These are phyloP conservation scores for Sinonovacula constricta DNA, from an alignment of 1,140 invertebrate species.

Conservation along the genomic window DNA sequence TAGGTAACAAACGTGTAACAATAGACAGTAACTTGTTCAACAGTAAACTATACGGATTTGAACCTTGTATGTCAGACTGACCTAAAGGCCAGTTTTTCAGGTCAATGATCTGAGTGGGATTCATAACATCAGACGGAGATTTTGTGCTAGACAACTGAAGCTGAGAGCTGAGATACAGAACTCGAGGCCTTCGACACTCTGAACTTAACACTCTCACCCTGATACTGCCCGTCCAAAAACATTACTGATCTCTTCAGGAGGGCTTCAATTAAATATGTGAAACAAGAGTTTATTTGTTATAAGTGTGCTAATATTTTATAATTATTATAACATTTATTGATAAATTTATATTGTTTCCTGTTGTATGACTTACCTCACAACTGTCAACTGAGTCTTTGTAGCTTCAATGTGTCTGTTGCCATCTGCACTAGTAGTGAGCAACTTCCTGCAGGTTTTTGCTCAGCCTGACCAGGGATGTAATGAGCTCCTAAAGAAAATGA, in stretches of 20 bases:
- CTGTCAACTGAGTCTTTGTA: conserved; percentile 8
- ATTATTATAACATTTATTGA: not conserved
- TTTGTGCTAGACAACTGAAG: conserved; percentile 10
- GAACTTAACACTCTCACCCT: conserved; percentile 21
- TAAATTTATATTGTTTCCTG: not conserved
- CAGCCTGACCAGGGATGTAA: conserved; percentile 7
- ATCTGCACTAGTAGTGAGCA: conserved; percentile 14
- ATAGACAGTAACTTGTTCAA: conserved; percentile 10
- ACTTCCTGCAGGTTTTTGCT: conserved; percentile 26
- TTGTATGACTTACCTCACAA: conserved; percentile 10
- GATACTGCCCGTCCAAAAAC: conserved; percentile 20
- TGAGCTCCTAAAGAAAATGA: conserved; percentile 10
- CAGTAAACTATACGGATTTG: conserved; percentile 5
- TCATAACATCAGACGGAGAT: conserved; percentile 16
- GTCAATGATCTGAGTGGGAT: conserved; percentile 15
- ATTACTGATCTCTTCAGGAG: conserved; percentile 17
- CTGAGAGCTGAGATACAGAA: conserved; percentile 8
- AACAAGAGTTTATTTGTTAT: not conserved
- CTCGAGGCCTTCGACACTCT: conserved; percentile 9
- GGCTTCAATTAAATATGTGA: conserved; percentile 14
- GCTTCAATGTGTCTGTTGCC: conserved; percentile 9
- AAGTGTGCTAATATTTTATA: not conserved
- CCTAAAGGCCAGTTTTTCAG: conserved; percentile 29
- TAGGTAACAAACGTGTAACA: not conserved
- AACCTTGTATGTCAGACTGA: conserved; percentile 19